Conservation (phyloP, 2,113 vertebrate genomes). For the Calidris pygmaea region DNA sequence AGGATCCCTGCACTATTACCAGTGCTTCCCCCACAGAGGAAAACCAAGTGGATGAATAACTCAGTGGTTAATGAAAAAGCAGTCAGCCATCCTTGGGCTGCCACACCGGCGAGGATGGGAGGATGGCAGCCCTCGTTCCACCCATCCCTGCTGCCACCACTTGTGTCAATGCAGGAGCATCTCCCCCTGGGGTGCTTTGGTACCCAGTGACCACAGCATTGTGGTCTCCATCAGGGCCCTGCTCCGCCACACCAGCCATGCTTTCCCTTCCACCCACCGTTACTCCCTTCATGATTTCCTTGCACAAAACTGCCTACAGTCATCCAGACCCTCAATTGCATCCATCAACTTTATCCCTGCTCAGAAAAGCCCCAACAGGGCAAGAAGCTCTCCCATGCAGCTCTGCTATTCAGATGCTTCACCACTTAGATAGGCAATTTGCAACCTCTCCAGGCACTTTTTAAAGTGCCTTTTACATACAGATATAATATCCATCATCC, state of each 20-base stretch:
- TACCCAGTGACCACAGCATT: not conserved
- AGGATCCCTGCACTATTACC: not conserved
- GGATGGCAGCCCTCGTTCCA: rapidly evolving
- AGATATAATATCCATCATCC: not conserved
- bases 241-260: rapidly evolving
- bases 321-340: not conserved
- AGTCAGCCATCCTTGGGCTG: not conserved
- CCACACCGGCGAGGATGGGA: rapidly evolving
- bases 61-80: not conserved
- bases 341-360: not conserved
- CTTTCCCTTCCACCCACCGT: not conserved
- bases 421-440: not conserved
- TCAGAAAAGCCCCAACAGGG: not conserved
- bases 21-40: not conserved
- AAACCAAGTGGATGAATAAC: not conserved
- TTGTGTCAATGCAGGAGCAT: not conserved
- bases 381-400: not conserved
- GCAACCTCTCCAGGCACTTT: not conserved
- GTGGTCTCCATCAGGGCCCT: not conserved
- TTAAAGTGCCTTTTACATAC: not conserved
- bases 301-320: not conserved
- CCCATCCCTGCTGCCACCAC: rapidly evolving
- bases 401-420: not conserved
- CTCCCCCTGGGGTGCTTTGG: not conserved
- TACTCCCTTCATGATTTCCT: not conserved